Base-by-base conservation (phyloP, 1,140 invertebrate species). In the Pogonognathellus flavescens region DNA sequence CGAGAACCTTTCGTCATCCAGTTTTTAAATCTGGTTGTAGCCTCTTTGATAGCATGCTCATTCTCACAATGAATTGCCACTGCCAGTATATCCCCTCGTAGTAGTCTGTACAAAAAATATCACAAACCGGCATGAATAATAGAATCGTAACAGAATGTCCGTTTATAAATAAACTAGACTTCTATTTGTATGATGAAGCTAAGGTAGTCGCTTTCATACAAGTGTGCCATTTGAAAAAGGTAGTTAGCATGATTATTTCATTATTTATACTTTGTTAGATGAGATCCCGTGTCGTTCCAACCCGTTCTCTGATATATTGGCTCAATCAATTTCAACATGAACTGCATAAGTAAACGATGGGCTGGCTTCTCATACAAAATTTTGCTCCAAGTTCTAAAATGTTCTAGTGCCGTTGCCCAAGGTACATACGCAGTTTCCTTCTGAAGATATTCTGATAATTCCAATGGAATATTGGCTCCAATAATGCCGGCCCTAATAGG, bases 361-460 rank as follows among this genome's bases (percentile, higher is more conserved):
- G 93, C 92, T 0, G 93, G 91, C 84, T 94, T 93, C 88, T 94
- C 94, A 20, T 93, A 93, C 59, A 96, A 90, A 89, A 94, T 92
- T 81, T 92, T 91, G 85, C 93, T 93, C 92, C 95, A 94, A 8
- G 93, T 92, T 84, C 93, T 92, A 6, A 96, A 92, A 90, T 95
- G 95, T 83, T 92, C 91, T 0, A 94, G 91, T 0, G 94, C 94
- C 0, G 94, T 95, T 6, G 93, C 92, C 94, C 95, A 95, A 1
- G 94, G 95, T 5, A 94, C 93, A 89, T 95, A 95, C 86, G 95
- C 94, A 11, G 91, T 91, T 90, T 96, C 95, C 8, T 93, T 93
- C 10, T 93, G 89, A 13, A 97, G 91, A 90, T 96, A 96, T 72
- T 94, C 90, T 1, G 94, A 93, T 60, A 95, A 89, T 87, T 94